Percentiles rank a stretch among this genome's conserved stretches.
phyloP scores from a whole-genome alignment of 2,888 invertebrate species.

The Melieria omissa region DNA sequence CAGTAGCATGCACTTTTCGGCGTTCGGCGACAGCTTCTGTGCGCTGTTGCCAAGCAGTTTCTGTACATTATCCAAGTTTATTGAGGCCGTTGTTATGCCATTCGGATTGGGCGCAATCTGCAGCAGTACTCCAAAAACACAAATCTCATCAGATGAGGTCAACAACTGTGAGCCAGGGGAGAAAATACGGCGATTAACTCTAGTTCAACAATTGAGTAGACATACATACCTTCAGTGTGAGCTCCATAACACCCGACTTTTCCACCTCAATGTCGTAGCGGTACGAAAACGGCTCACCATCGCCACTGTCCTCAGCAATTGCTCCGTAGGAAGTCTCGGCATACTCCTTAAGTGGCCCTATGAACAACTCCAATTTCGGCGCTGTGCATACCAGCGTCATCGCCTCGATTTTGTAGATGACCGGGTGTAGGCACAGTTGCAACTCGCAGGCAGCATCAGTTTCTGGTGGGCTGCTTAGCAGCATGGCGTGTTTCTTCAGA shows the following conservation, averaged over 20 bases:
- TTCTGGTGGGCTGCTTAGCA: slow-evolving; percentile 43
- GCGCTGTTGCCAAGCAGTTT: slow-evolving; percentile 52
- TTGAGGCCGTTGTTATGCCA: slow-evolving; percentile 56
- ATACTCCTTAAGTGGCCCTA: slow-evolving; percentile 59
- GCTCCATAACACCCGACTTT: slow-evolving; percentile 56
- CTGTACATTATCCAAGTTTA: slow-evolving; percentile 60
- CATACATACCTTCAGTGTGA: slow-evolving; percentile 53
- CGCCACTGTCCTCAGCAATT: slow-evolving; percentile 45
- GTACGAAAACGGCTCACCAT: slow-evolving; percentile 53
- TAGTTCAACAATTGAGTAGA: background rate
- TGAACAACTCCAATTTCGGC: slow-evolving; percentile 60
- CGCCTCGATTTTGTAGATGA: slow-evolving; percentile 56
- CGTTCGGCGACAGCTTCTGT: slow-evolving; percentile 49
- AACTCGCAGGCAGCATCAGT: slow-evolving; percentile 56
- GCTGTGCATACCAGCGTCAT: slow-evolving; percentile 58
- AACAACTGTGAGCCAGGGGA: slow-evolving; percentile 46
- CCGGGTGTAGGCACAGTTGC: slow-evolving; percentile 48
- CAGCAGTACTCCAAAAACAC: slow-evolving; percentile 61
- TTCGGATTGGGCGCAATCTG: slow-evolving; percentile 59
- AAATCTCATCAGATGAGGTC: slow-evolving; percentile 54
- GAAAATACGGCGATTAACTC: background rate
- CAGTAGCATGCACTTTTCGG: slow-evolving; percentile 57
- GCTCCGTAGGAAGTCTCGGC: slow-evolving; percentile 58
- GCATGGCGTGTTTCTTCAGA: slow-evolving; percentile 54
- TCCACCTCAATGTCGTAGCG: slow-evolving; percentile 61